A percentile compares a stretch with the other conserved stretches of the same genome.
These are phyloP conservation scores for Loris lydekkerianus DNA, from an alignment of 2,797 vertebrate genomes.

Conservation along the genomic window DNA sequence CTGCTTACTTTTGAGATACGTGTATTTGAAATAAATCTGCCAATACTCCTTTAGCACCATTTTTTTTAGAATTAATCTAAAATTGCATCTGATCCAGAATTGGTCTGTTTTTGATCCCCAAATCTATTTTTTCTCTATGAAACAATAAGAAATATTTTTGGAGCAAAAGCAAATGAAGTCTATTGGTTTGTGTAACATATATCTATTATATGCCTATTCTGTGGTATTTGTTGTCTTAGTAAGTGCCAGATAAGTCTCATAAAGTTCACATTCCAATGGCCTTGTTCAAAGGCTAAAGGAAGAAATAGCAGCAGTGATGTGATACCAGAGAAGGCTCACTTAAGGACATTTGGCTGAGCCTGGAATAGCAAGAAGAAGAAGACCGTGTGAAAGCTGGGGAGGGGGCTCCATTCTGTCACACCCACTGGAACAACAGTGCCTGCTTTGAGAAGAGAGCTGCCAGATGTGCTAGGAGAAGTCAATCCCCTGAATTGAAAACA, in stretches of 20 bases:
- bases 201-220: background rate
- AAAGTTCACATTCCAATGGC: background rate
- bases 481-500: background rate
- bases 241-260: background rate
- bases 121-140: background rate
- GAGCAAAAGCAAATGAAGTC: background rate
- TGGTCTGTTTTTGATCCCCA: background rate
- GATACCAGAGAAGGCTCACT: background rate
- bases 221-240: background rate
- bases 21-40: background rate
- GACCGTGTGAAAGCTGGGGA: background rate
- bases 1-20: background rate
- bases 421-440: too few relatives aligned
- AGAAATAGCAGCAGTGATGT: background rate
- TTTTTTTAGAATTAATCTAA: background rate
- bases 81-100: too few relatives aligned
- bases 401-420: background rate
- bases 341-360: background rate
- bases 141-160: background rate
- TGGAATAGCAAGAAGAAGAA: background rate
- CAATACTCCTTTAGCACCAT: background rate
- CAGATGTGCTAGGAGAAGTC: background rate
- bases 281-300: background rate
- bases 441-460: background rate
- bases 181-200: background rate